These are phyloP conservation scores for Pao palembangensis DNA, from an alignment of 2,113 vertebrate genomes.

Conservation along the genomic window DNA sequence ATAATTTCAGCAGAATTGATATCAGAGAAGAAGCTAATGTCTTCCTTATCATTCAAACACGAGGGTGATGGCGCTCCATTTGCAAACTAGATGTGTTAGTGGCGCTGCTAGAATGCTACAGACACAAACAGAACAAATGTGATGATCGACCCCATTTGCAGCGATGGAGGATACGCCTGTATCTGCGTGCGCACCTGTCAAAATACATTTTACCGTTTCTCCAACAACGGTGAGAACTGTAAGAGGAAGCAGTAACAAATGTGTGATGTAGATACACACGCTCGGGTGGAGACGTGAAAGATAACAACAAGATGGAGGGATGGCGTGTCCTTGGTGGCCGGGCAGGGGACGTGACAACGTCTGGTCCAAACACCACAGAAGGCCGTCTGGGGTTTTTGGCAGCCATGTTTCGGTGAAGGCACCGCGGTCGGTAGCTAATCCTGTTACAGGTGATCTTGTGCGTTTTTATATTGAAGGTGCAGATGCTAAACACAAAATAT, in stretches of 20 bases:
- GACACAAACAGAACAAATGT: no score
- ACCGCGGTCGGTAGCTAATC: conserved; percentile 58
- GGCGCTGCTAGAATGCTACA: no score
- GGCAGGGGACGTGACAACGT: conserved; percentile 46
- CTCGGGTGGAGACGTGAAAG: conserved; percentile 28
- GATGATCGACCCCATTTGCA: no score
- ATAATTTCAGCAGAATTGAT: no score
- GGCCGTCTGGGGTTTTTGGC: conserved; percentile 68
- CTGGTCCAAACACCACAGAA: conserved; percentile 61
- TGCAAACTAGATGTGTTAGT: no score
- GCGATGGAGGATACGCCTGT: no score
- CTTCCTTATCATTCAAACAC: no score
- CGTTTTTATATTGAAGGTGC: background rate
- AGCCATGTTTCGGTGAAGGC: conserved; percentile 62
- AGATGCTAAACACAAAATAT: background rate
- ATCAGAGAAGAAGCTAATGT: no score
- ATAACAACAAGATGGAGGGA: conserved; percentile 35
- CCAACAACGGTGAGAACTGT: no score
- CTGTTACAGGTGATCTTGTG: conserved; percentile 62
- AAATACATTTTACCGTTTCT: no score
- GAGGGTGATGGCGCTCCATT: no score
- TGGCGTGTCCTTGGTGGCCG: conserved; percentile 30
- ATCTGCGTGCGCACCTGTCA: no score
- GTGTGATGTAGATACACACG: conserved; percentile 28
- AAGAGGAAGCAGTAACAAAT: conserved; percentile 18